Conservation (phyloP, 2,888 invertebrate genomes). For the Eristalis pertinax region DNA sequence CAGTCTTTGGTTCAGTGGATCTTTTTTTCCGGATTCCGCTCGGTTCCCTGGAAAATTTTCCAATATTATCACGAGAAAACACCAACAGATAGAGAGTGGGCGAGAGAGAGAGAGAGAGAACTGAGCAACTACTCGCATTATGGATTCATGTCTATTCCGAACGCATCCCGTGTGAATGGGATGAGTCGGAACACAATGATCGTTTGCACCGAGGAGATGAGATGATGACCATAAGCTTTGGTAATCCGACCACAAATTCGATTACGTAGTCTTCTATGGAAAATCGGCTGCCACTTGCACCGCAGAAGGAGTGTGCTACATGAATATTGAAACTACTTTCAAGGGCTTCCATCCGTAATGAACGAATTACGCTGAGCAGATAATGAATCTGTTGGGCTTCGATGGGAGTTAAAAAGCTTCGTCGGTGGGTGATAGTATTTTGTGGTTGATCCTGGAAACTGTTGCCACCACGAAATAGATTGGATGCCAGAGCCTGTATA, state of each 20-base stretch:
- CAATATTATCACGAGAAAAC: slow-evolving; percentile 1
- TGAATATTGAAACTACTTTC: not conserved
- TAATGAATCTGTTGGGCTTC: not conserved
- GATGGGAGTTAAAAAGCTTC: not conserved
- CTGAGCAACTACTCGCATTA: slow-evolving; percentile 12
- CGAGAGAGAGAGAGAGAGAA: too few species aligned
- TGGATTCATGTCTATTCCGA: slow-evolving; percentile 54
- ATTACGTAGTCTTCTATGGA: slow-evolving; percentile 23
- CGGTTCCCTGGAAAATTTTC: not conserved
- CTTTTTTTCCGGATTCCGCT: not conserved
- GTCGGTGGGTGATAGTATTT: not conserved
- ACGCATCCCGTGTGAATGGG: slow-evolving; percentile 24
- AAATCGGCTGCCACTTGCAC: slow-evolving; percentile 6
- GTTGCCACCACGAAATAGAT: not conserved
- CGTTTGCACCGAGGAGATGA: slow-evolving; percentile 53
- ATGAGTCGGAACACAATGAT: slow-evolving; percentile 20
- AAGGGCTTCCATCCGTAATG: not conserved
- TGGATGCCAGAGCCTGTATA: not conserved
- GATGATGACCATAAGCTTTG: slow-evolving; percentile 62
- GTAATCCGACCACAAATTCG: slow-evolving; percentile 51
- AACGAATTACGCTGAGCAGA: not conserved
- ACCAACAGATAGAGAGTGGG: too few species aligned
- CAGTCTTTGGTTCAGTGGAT: not conserved
- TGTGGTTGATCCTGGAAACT: not conserved
- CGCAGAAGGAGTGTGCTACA: slow-evolving; percentile 1